These are phyloP conservation scores for Chironomus riparius DNA, from an alignment of 2,888 invertebrate species.

Conservation along the genomic window DNA sequence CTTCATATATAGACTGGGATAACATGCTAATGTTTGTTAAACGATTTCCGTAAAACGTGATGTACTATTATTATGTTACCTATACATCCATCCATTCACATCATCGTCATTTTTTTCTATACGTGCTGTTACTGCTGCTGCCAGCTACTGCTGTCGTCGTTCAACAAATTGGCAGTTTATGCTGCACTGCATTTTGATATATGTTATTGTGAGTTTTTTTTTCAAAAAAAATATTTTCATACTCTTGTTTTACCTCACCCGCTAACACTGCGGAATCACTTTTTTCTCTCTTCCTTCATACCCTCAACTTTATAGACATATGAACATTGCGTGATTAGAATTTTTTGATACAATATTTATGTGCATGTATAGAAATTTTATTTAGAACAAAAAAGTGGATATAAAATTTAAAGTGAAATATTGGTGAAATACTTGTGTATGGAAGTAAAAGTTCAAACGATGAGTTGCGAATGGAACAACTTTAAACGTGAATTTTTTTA, in stretches of 20 bases:
- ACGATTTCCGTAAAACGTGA: slow-evolving; percentile 10
- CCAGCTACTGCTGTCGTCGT: neutral
- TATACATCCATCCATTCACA: neutral
- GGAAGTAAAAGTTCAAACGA: too few relatives aligned
- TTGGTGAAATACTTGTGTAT: too few relatives aligned
- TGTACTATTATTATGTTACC: neutral
- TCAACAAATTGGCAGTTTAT: slow-evolving; percentile 1
- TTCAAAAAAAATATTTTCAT: neutral
- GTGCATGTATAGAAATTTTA: neutral
- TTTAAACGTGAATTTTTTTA: too few relatives aligned
- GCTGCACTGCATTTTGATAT: neutral
- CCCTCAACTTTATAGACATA: neutral
- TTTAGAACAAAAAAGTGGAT: neutral
- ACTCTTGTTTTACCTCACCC: neutral
- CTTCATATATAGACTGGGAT: neutral
- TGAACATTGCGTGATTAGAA: neutral
- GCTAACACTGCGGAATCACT: too few relatives aligned
- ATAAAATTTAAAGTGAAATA: too few relatives aligned
- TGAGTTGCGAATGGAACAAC: too few relatives aligned
- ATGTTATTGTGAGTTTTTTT: neutral
- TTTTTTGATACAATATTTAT: neutral
- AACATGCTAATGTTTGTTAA: slow-evolving; percentile 12
- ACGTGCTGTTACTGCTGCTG: too few relatives aligned
- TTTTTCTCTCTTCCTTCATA: too few relatives aligned
- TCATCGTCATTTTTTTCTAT: neutral